Evolutionary conservation across 1,140 invertebrate species (phyloP), one percentile per base, ranked within the genome.

Genomic region (Drosophila trapezifrons): DNA sequence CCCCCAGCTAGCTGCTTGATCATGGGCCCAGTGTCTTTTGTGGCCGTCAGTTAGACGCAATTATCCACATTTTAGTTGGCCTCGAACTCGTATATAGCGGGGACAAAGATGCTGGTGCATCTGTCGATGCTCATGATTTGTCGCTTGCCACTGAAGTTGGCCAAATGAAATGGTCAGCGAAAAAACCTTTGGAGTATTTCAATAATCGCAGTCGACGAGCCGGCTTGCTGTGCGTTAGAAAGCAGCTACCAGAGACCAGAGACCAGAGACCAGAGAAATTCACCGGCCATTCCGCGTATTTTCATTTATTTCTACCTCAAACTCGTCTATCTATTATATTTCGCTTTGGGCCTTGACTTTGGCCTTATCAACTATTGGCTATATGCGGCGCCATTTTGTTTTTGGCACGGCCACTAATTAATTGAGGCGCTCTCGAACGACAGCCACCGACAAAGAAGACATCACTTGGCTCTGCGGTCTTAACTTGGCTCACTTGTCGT

Each of bases 131-230:
- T 51, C 60, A 86, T 86, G 82, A 86, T 86, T 86, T 86, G 83
- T 87, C 63, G 73, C 52, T 17, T 10, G 29, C 58, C 37, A 40
- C 51, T 54, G 51, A 8, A 51, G 57, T 25, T 49, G 27, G 59
- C 72, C 59, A 74, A 66, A 66, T 42, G 63, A 40, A 81, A 69
- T 67, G 56, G 75, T 69, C 67, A 83, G 65, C 32, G 51, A 69
- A 78, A 87, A 89, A 89, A 84, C 81, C 84, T 89, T 89, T 72
- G 66, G 43, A 70, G 74, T 60, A 89, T 89, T 89, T 89, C 80
- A 89, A 89, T 89, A 89, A 89, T 90, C 80, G 51, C 76, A 57
- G 38, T 58, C 51, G 38, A 18, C 27, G 25, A 63, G 56, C 17
- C 52, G 32, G 22, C 43, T 38, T 38, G 54, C 67, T 52, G 54